These are phyloP conservation scores for Chionoecetes opilio DNA, from an alignment of 1,140 invertebrate genomes.

Conservation along the genomic window DNA sequence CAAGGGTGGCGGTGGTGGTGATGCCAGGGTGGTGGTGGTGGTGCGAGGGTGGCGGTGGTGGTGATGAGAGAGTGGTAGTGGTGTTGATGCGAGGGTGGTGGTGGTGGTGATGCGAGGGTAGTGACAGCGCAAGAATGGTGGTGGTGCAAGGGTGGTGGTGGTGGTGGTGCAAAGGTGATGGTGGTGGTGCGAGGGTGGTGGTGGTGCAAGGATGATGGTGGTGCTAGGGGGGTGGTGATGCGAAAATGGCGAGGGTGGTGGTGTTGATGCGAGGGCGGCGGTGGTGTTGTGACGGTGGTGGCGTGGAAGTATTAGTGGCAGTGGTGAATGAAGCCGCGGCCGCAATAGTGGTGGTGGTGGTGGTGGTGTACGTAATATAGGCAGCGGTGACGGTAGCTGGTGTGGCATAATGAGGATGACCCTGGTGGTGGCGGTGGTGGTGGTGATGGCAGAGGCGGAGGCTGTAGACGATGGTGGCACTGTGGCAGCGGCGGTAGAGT, in stretches of 20 bases:
- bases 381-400: background rate
- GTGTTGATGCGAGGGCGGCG: background rate
- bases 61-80: background rate
- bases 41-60: background rate
- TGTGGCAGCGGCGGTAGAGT: background rate
- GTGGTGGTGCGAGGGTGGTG: background rate
- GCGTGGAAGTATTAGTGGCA: background rate
- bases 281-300: background rate
- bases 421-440: background rate
- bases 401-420: background rate
- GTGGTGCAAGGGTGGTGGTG: background rate
- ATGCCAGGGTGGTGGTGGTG: background rate
- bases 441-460: background rate
- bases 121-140: background rate
- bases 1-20: too few species aligned
- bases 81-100: background rate
- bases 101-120: background rate
- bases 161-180: background rate
- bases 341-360: background rate
- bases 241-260: background rate
- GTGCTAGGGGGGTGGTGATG: background rate
- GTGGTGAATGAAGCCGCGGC: background rate
- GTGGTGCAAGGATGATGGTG: background rate
- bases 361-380: background rate
- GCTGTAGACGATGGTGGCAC: background rate